Evolutionary conservation across 2,797 vertebrate genomes (phyloP), one percentile per base, ranked within the genome.

Genomic region (Coilia nasus): DNA sequence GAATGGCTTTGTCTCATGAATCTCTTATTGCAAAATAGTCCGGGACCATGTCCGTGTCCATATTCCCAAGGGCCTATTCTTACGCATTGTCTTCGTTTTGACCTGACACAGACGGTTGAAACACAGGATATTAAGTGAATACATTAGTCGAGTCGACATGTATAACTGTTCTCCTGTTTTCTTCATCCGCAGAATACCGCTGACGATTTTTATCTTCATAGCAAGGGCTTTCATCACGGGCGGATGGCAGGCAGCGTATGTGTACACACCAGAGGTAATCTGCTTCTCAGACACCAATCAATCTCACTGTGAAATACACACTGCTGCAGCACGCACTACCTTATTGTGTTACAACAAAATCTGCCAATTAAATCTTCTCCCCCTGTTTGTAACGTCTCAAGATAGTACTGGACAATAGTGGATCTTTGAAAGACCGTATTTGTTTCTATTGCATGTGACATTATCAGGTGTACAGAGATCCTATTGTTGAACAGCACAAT

Each of bases 241-340:
- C 89, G 97, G 96, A 88, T 97, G 95, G 90, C 98, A 99, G 92
- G 96, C 96, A 35, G 96, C 94, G 87, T 98, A 95, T 91, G 94
- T 99, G 94, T 99, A 99, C 94, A 98, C 97, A 59, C 96, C 97
- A 71, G 97, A 98, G 96, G 98, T 95, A 75, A 41, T 54, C 59
- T 11, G 17, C 56, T 41, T 7, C 5, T 75, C 17, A 86, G 83
- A 59, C 2, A 31, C 54, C 15, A 3, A 82, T 4, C 21, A 35
- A 19, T 23, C 31, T 14, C 56, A 83, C 64, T 31, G 10, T 71
- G 64, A 35, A 31, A 71, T 14, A 6, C 15, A 71, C 28, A 35
- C 64, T 71, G 64, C 31, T 71, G 25, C 21, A 19, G 19, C 15
- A 44, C 0, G 44, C 50, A 54, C 50, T 21, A 78, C 15, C 64